Evolutionary conservation across 2,113 vertebrate genomes (phyloP), one percentile per base, ranked within the genome.

Genomic region (Melanerpes formicivorus): DNA sequence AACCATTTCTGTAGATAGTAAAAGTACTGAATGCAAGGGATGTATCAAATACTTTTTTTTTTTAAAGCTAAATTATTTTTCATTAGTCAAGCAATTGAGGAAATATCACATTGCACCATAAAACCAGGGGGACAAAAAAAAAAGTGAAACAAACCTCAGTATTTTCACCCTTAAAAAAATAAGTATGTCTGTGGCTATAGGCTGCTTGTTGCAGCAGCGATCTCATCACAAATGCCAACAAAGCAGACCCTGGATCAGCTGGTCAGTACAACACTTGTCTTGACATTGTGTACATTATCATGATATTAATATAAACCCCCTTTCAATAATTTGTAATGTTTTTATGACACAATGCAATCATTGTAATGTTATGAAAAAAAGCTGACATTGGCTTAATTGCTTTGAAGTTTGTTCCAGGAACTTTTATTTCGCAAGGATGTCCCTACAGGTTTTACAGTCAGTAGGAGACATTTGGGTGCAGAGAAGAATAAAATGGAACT

Each of bases 241-340:
- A 18, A 85, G 71, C 72, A 88, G 96, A 91, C 56, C 83, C 10
- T n/a, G 17, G 17, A 83, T 92, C 81, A 79, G 22, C 40, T 10
- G 17, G 40, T 42, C 87, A 81, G 18, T 27, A 96, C 65, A 59
- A 79, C 46, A 52, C 37, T 76, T n/a, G 82, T 84, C 87, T 94
- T 80, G 79, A 91, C 95, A 90, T 90, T 26, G 9, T 17, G 23
- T 73, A 92, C 83, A 76, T 93, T 74, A 91, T 83, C 88, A 18
- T 96, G 89, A 92, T 44, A 90, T 74, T 80, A 90, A 60, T 54
- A 73, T 34, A 59, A 60, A 64, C 10, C 27, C 14, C 78, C 95
- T 97, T 90, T n/a, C 93, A 95, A 88, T 93, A 92, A 95, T 93
- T 95, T 85, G 26, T 84, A 84, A 88, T 84, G 48, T 80, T 97